Conservation (phyloP, 2,113 vertebrate genomes). For the Odobenus rosmarus region DNA sequence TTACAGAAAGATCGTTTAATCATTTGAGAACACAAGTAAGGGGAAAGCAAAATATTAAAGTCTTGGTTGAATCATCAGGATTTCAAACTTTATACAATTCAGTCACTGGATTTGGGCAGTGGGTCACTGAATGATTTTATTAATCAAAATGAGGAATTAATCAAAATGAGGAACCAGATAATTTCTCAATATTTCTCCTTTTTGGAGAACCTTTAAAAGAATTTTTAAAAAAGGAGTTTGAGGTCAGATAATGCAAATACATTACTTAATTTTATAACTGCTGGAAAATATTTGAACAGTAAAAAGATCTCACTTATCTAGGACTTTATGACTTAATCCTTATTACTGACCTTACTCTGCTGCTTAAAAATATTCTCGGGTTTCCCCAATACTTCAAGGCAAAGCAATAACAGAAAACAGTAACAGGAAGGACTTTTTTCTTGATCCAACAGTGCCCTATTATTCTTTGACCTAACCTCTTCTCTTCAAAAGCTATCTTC, state of each 20-base stretch:
- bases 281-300: background rate
- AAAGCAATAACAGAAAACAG: background rate
- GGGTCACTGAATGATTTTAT: background rate
- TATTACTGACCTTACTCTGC: background rate
- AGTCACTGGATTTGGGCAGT: background rate
- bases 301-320: background rate
- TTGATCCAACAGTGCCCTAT: background rate
- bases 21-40: background rate
- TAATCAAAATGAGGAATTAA: background rate
- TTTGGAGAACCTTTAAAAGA: background rate
- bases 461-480: conserved; percentile 13
- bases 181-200: background rate
- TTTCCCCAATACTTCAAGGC: background rate
- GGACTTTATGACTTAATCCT: background rate
- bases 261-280: background rate
- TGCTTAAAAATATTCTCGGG: background rate
- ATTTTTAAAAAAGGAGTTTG: background rate
- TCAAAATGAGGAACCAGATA: background rate
- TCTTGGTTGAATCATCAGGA: background rate
- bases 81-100: background rate
- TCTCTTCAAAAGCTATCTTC: conserved; percentile 22
- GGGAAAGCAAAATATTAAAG: background rate
- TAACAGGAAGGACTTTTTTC: background rate
- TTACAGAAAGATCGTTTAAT: background rate
- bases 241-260: background rate